phyloP scores from a whole-genome alignment of 2,797 vertebrate genomes.

The Alcedo quadribrachys region DNA sequence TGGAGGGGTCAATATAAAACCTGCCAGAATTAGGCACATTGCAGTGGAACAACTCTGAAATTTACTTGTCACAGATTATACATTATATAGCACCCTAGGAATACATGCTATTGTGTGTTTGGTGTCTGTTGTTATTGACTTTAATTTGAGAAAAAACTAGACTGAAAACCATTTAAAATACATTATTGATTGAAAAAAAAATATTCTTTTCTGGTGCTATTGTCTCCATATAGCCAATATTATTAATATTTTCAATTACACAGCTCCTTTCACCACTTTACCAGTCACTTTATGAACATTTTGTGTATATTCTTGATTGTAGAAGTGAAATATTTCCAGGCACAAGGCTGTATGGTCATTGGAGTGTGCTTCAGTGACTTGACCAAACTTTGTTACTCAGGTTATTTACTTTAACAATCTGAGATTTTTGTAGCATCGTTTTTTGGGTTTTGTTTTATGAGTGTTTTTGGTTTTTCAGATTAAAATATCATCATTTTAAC shows the following conservation, averaged over 20 bases:
- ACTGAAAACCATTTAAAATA: neutral
- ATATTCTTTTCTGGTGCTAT: rapidly evolving
- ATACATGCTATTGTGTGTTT: neutral
- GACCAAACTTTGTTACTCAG: no score
- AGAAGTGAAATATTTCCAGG: no score
- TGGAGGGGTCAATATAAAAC: neutral
- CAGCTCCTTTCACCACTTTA: neutral
- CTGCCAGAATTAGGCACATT: neutral
- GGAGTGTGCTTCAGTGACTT: no score
- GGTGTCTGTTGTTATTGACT: neutral
- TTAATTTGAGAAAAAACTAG: neutral
- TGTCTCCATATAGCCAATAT: neutral
- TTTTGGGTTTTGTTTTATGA: no score
- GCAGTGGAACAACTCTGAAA: neutral
- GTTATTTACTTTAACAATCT: no score
- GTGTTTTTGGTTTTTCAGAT: no score
- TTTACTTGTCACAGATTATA: neutral
- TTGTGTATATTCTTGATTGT: no score
- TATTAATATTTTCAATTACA: neutral
- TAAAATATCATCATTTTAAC: no score
- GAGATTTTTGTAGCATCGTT: no score
- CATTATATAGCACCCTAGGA: neutral
- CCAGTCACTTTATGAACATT: no score
- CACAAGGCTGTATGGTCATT: no score
- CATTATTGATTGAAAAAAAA: neutral